Evolutionary conservation across 2,797 vertebrate genomes (phyloP), one percentile per base, ranked within the genome.

Genomic region (Bradypodion pumilum): DNA sequence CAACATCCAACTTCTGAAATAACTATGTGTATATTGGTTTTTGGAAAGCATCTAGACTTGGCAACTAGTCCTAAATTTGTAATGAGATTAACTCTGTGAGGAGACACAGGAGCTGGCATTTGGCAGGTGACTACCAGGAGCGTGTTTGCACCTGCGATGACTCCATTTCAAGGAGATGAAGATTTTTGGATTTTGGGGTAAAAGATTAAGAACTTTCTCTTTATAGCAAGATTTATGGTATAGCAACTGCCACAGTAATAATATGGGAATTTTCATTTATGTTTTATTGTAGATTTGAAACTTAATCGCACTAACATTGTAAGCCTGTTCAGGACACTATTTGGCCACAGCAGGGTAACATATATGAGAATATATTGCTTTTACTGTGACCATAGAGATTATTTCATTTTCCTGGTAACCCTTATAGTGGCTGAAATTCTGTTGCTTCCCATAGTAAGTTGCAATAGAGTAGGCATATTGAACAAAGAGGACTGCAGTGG

Each of bases 211-310:
- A 8, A 75, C 32, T 9, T 75, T 23, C 21, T 56, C 19, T 37
- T 59, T 25, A 25, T 23, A 75, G 21, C 5, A 75, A 52, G 5
- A 8, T 75, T 75, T 56, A 37, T 35, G 8, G 16, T 25, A 23
- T 42, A 70, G n/a, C n/a, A 78, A 21, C 63, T 78, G 60, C 60
- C 62, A 46, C 23, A 8, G 60, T 62, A 10, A 5, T 68, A 49
- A 15, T 52, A 35, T 69, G 7, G 46, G 27, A 19, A 46, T 32
- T 46, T 65, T 12, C 1, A 2, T 62, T 73, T 72, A 40, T 56
- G 73, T 60, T 32, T 81, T 32, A 32, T 74, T 12, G 15, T 73
- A 73, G 56, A 37, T 49, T 49, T 82, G 63, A 82, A 52, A 82
- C 74, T 74, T 32, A 7, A 74, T 32, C 62, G 40, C 72, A 44